A percentile compares a stretch with the other conserved stretches of the same genome.
These are phyloP conservation scores for Aphis craccivora DNA, from an alignment of 1,140 invertebrate genomes.

Conservation along the genomic window DNA sequence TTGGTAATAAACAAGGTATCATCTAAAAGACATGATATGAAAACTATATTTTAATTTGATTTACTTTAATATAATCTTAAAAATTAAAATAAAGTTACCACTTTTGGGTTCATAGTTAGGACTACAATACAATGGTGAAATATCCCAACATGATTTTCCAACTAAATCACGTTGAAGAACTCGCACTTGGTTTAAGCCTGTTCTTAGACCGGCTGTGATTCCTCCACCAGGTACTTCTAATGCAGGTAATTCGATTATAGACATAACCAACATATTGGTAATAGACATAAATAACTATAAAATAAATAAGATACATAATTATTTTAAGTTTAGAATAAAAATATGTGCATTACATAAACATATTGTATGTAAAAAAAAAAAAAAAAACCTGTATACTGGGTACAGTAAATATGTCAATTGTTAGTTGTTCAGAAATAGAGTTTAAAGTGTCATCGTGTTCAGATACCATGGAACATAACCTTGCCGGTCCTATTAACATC, in stretches of 20 bases:
- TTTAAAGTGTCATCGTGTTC: constrained; percentile 92
- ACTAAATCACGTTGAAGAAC: constrained; percentile 90
- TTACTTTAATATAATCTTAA: constrained; percentile 2
- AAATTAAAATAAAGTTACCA: constrained; percentile 24
- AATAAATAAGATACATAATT: not conserved
- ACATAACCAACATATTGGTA: constrained; percentile 81
- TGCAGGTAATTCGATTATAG: constrained; percentile 90
- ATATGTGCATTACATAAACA: not conserved
- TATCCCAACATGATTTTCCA: constrained; percentile 97
- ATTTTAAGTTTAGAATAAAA: not conserved
- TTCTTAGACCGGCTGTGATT: constrained; percentile 75
- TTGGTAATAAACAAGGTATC: not conserved
- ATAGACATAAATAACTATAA: constrained; percentile 65
- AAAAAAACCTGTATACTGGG: constrained; percentile 73
- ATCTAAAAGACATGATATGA: constrained; percentile 20
- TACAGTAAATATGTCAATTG: constrained; percentile 76
- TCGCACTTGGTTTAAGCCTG: constrained; percentile 71
- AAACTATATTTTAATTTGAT: not conserved
- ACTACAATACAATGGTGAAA: constrained; percentile 84
- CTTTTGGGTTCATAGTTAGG: constrained; percentile 63
- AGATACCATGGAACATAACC: constrained; percentile 84
- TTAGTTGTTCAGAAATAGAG: constrained; percentile 74
- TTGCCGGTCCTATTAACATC: constrained; percentile 83
- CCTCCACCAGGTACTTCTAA: constrained; percentile 83
- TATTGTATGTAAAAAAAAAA: not conserved